Evolutionary conservation across 2,797 vertebrate genomes (phyloP), one percentile per base, ranked within the genome.

Genomic region (Champsocephalus gunnari): DNA sequence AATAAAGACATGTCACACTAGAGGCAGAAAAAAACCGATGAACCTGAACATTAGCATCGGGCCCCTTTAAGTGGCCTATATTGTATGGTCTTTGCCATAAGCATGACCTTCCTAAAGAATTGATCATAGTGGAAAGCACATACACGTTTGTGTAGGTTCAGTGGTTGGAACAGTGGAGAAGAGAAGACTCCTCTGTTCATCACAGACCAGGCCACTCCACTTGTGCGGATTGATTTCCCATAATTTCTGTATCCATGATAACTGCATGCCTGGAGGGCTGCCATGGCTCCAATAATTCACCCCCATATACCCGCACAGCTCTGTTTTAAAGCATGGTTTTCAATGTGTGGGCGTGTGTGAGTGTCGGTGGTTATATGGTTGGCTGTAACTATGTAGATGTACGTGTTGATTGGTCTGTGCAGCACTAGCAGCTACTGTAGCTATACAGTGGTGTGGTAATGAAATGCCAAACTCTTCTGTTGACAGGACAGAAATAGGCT

Each of bases 181-280:
- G 79, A 84, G 71, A 71, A 73, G 80, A 68, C 74, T 82, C 74
- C 41, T 82, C 79, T 78, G 59, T 21, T 74, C 68, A 76, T 66
- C 48, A 75, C 71, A 71, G 68, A 75, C 82, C 87, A 83, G 87
- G 82, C 71, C 90, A 86, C 77, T 91, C 87, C 88, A 92, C 93
- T 94, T 92, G 83, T 86, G 84, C 88, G 86, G 92, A 95, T 94
- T 93, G 92, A 94, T 94, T 94, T 93, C 81, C 88, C 91, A 94
- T 94, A 92, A 91, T 83, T 90, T 85, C 73, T 88, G 81, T 90
- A 87, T 89, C 91, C 87, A 92, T 85, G 86, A 94, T 94, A 93
- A 94, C 91, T 87, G 88, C 91, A 88, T 88, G 89, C 81, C 90
- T 89, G 77, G 77, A 91, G 89, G 91, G 86, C 91, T 91, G 86